phyloP scores from a whole-genome alignment of 2,113 vertebrate species.

The Tor tambroides region DNA sequence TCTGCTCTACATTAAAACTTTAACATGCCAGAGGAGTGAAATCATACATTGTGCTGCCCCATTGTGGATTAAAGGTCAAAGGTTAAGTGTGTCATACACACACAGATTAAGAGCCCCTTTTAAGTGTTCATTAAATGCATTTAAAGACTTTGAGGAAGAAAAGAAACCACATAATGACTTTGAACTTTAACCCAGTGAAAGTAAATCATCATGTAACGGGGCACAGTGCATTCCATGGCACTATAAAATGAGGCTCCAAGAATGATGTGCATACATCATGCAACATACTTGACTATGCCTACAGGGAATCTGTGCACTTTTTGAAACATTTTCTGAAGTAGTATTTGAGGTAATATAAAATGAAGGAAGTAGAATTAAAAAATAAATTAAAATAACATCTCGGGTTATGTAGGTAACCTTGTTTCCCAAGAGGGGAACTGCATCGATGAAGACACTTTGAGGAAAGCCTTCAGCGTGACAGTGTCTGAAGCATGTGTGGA shows the following conservation, averaged over 20 bases:
- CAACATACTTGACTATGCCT: neutral
- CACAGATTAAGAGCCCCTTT: constrained; percentile 8
- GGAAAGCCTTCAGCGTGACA: no score
- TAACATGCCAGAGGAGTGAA: constrained; percentile 26
- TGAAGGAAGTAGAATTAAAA: neutral
- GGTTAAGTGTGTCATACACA: constrained; percentile 14
- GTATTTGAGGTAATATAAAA: neutral
- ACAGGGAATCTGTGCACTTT: neutral
- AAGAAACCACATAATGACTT: neutral
- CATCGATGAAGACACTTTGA: no score
- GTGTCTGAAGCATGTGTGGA: no score
- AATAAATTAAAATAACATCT: neutral
- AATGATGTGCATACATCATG: neutral
- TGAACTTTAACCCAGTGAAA: constrained; percentile 41
- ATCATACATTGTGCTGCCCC: constrained; percentile 17
- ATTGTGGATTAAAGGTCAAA: constrained; percentile 31
- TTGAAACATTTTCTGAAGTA: neutral
- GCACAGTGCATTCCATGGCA: neutral
- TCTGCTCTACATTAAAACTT: constrained; percentile 25
- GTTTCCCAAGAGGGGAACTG: no score
- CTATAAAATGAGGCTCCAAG: neutral
- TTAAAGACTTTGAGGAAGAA: constrained; percentile 20
- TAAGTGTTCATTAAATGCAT: constrained; percentile 23
- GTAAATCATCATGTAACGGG: neutral
- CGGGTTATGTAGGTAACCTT: no score